Conservation (phyloP, 2,113 vertebrate genomes). For the Nesoenas mayeri region DNA sequence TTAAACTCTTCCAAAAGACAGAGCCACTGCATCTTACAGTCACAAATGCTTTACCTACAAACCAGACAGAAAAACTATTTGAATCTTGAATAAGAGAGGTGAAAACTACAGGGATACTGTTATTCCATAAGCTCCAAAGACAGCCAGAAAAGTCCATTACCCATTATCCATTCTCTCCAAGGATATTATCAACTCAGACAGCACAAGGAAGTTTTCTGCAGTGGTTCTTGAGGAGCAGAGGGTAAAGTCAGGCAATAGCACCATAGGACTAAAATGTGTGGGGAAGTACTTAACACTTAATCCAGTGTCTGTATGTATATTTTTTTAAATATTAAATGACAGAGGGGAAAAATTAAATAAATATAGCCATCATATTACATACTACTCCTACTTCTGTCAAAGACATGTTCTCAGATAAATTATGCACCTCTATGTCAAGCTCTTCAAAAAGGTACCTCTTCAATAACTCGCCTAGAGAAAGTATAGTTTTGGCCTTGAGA, state of each 20-base stretch:
- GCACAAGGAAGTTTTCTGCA: neutral
- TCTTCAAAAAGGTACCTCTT: neutral
- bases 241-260: neutral
- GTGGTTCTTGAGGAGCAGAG: neutral
- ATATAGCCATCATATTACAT: neutral
- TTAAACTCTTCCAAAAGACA: neutral
- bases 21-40: neutral
- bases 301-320: neutral
- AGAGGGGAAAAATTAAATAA: neutral
- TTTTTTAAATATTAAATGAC: neutral
- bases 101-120: neutral
- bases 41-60: neutral
- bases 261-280: neutral
- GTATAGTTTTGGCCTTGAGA: neutral
- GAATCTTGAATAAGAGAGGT: neutral
- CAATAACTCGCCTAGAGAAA: neutral
- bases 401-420: neutral
- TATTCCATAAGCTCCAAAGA: neutral
- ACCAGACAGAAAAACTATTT: neutral
- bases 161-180: neutral
- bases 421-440: neutral
- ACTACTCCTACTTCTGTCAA: neutral
- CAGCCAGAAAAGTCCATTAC: neutral
- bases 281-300: neutral
- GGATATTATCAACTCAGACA: neutral